Evolutionary conservation across 2,113 vertebrate species (phyloP), one percentile per base, ranked within the genome.

Genomic region (Vidua chalybeata): DNA sequence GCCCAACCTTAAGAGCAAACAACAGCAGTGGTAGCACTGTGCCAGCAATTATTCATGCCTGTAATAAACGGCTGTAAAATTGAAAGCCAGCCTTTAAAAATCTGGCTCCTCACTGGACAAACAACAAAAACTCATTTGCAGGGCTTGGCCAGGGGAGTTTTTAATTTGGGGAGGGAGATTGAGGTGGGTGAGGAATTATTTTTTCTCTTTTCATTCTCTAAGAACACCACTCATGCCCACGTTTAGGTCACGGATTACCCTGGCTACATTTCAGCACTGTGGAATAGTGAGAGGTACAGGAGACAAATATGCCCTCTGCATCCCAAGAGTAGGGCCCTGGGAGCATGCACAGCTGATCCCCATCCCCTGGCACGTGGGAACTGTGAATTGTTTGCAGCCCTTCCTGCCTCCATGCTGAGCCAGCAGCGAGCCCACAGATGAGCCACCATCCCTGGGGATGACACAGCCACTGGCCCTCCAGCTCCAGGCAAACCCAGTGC

Each of bases 31-130:
- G 89, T 39, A 92, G 45, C 68, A 30, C 68, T 2, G 33, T 93
- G 95, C 96, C 95, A 96, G 95, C 94, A 95, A 94, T 96, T 96
- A 95, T 95, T 96, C 94, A 96, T 92, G 96, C 91, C 94, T 92
- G 18, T 90, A 96, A 96, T 93, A 86, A 95, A 94, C 0, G 71
- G 64, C 95, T 91, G 86, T 55, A 71, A 84, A 95, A 89, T 4
- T 67, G 88, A 94, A 90, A 74, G 86, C 83, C 93, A 96, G 94
- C 35, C 55, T 74, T 61, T 63, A 69, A 80, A 89, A 95, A 95
- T 37, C 95, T 87, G 83, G 76, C 89, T 95, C 64, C 79, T 93
- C 30, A 17, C n/a, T 58, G 55, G 61, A 84, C 49, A 37, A 13
- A 79, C 6, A 46, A 63, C 27, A 67, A 73, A 75, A 92, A 19